phyloP scores from a whole-genome alignment of 2,888 invertebrate species.

The Alsophila aescularia region DNA sequence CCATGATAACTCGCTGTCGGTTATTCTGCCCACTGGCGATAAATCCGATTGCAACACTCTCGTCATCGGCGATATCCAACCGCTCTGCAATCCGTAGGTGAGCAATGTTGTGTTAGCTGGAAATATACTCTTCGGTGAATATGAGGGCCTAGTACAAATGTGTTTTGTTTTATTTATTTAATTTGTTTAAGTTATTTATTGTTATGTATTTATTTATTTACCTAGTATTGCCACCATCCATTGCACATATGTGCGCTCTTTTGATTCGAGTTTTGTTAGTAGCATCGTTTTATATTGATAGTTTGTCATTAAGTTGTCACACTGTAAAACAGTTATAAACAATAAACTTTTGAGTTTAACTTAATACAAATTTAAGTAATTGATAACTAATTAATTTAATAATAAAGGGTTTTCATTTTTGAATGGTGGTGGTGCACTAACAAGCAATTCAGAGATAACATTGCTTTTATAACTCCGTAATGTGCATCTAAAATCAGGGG shows the following conservation, averaged over 20 bases:
- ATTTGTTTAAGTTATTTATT: slow-evolving; percentile 33
- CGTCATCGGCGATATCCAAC: slow-evolving; percentile 76
- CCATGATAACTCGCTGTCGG: slow-evolving; percentile 69
- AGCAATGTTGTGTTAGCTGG: slow-evolving; percentile 70
- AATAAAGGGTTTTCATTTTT: slow-evolving; percentile 21
- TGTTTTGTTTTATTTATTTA: slow-evolving; percentile 51
- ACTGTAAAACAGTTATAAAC: background rate
- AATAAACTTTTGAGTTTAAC: background rate
- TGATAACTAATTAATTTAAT: background rate
- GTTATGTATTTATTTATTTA: slow-evolving; percentile 28
- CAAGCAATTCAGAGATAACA: slow-evolving; percentile 18
- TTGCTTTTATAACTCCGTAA: slow-evolving; percentile 32
- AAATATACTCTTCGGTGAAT: slow-evolving; percentile 42
- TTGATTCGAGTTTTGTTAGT: slow-evolving; percentile 9
- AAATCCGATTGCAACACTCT: slow-evolving; percentile 59
- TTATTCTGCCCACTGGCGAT: slow-evolving; percentile 62
- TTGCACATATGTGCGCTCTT: slow-evolving; percentile 45
- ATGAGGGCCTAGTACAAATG: slow-evolving; percentile 47
- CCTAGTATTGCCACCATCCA: slow-evolving; percentile 49
- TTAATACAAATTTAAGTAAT: background rate
- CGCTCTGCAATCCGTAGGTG: slow-evolving; percentile 69
- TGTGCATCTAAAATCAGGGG: slow-evolving; percentile 25
- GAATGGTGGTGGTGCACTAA: slow-evolving; percentile 18
- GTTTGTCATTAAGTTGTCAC: slow-evolving; percentile 17
- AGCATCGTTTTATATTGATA: slow-evolving; percentile 28